phyloP scores from a whole-genome alignment of 1,140 invertebrate species.

The Neelides sp. region DNA sequence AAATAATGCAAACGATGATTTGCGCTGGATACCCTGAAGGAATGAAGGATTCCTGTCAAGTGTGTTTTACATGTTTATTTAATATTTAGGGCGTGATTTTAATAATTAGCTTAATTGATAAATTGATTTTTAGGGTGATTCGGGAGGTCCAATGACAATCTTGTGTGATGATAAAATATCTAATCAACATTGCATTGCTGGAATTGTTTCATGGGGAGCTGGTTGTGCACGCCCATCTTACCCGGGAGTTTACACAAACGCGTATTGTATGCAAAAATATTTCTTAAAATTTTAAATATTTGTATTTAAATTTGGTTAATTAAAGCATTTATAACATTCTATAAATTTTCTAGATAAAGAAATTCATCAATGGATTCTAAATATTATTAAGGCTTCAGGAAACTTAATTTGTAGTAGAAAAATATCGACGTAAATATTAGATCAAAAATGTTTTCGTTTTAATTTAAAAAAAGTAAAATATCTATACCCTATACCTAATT shows the following conservation, averaged over 20 bases:
- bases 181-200: not conserved
- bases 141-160: constrained; percentile 14
- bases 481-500: too few relatives aligned
- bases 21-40: constrained; percentile 21
- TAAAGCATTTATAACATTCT: too few relatives aligned
- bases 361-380: too few relatives aligned
- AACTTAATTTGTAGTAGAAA: too few relatives aligned
- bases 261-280: not conserved
- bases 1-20: too few relatives aligned
- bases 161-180: constrained; percentile 2
- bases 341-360: too few relatives aligned
- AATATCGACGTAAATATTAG: too few relatives aligned
- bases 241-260: constrained; percentile 26
- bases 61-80: not conserved
- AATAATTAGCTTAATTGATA: too few relatives aligned
- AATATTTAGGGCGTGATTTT: not conserved
- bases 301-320: not conserved
- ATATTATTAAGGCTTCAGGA: too few relatives aligned
- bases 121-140: constrained; percentile 27
- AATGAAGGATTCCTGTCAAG: constrained; percentile 23
- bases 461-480: too few relatives aligned
- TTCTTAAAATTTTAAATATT: not conserved
- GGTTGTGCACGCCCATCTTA: constrained; percentile 14
- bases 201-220: constrained; percentile 15
- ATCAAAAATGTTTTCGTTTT: too few relatives aligned